These are phyloP conservation scores for Cryptops parisi DNA, from an alignment of 2,888 invertebrate species.

Conservation along the genomic window DNA sequence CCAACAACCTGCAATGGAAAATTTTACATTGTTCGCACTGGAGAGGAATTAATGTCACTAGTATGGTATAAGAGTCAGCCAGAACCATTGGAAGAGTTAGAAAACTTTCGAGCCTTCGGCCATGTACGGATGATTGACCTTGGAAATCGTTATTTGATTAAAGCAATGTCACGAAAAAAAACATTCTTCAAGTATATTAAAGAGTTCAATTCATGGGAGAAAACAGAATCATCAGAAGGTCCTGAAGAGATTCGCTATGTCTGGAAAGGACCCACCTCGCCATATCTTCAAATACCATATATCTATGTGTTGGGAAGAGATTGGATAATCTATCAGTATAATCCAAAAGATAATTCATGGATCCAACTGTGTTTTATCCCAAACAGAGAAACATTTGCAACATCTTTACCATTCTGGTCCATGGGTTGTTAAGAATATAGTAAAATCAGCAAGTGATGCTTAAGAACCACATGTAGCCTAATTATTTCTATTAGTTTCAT, in stretches of 20 bases:
- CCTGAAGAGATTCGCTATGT: neutral
- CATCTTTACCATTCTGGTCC: neutral
- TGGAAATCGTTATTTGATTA: neutral
- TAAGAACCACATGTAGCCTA: too few relatives aligned
- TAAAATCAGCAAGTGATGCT: too few relatives aligned
- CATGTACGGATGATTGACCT: neutral
- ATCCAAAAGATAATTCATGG: neutral
- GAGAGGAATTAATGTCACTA: neutral
- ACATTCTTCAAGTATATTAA: neutral
- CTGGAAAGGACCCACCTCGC: neutral
- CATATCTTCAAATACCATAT: neutral
- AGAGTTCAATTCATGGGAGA: neutral
- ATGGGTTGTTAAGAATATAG: neutral
- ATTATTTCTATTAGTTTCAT: too few relatives aligned
- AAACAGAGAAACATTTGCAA: neutral
- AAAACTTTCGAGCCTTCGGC: neutral
- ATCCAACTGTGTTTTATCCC: neutral
- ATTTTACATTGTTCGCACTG: neutral
- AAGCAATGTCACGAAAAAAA: neutral
- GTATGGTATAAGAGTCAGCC: neutral
- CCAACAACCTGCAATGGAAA: neutral
- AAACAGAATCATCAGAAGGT: neutral
- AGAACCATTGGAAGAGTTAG: neutral
- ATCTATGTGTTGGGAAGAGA: neutral
- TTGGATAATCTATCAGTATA: neutral